Evolutionary conservation across 1,140 invertebrate genomes (phyloP).

Genomic region (Palaemon carinicauda): DNA sequence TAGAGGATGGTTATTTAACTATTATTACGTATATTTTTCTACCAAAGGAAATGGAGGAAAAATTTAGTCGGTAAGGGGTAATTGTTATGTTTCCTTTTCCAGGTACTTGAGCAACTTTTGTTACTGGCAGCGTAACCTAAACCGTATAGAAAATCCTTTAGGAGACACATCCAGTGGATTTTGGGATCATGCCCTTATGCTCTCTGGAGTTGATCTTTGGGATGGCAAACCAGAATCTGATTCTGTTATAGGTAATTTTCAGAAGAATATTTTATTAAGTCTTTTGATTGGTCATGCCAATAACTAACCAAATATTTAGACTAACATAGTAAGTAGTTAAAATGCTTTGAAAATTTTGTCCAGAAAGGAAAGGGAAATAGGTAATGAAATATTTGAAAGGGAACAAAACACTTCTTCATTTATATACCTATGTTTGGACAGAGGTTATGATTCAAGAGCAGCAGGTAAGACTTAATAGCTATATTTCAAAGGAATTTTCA

Average conservation of each 20-base stretch:
- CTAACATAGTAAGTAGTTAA: not conserved
- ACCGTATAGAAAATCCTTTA: constrained; percentile 26
- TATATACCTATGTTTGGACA: too few relatives aligned
- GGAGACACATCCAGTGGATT: constrained; percentile 61
- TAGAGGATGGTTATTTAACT: too few relatives aligned
- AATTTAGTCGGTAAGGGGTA: constrained; percentile 61
- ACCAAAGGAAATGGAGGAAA: not conserved
- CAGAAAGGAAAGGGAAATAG: too few relatives aligned
- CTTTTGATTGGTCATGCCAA: not conserved
- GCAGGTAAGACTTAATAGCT: too few relatives aligned
- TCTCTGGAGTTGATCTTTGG: constrained; percentile 64
- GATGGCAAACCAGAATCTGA: constrained; percentile 43
- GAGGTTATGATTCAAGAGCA: too few relatives aligned
- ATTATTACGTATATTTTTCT: not conserved
- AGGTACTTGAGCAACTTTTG: constrained; percentile 65
- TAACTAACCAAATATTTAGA: not conserved
- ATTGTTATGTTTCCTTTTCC: constrained; percentile 69
- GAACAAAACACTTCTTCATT: too few relatives aligned
- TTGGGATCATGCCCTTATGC: constrained; percentile 69
- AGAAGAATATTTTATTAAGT: too few relatives aligned
- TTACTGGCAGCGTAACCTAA: constrained; percentile 62
- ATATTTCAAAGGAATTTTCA: too few relatives aligned
- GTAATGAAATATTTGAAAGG: too few relatives aligned
- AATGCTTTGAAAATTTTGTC: too few relatives aligned
- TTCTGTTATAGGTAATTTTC: constrained; percentile 60